Evolutionary conservation across 2,797 vertebrate genomes (phyloP), one percentile per base, ranked within the genome.

Genomic region (Takifugu ocellatus): DNA sequence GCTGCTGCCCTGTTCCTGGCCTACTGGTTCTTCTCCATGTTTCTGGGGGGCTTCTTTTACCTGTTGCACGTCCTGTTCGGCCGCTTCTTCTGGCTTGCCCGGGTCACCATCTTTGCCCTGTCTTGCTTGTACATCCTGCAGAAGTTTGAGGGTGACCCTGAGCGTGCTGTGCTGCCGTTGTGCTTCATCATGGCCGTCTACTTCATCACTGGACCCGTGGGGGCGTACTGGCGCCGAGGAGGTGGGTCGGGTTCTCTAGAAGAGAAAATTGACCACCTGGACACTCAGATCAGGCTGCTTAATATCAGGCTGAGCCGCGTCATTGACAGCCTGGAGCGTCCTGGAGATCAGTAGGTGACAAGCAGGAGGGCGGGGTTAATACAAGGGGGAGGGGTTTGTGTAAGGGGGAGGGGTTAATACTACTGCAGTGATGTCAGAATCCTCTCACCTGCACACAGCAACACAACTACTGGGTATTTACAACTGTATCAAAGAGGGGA

Each of bases 101-200:
- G 97, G 0, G 93, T 98, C 0, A 49, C 84, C 1, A 93, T 98
- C 16, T 96, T 98, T 25, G 93, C 95, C 9, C 92, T 98, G 36
- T 94, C 96, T 0, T 99, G 96, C n/a, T 88, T 99, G 7, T 99
- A 99, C 82, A 93, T 98, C 79, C 91, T 99, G 72, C 96, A 98
- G 90, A 98, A 98, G 81, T 93, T 97, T 0, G 96, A 98, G 89
- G 95, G 95, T 0, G 96, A 98, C 83, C 95, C 95, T 0, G 96
- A 98, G 79, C 91, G 90, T 0, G 94, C 95, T 0, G 92, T 96
- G 61, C 88, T 96, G 77, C 96, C 95, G 0, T 93, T 99, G 61
- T 98, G 95, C 86, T 92, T 97, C 63, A 92, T 98, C 56, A 95
- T 98, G 87, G 95, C 93, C 0, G 74, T 97, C 65, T 98, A 99